Conservation (phyloP, 2,113 vertebrate species). For the Amblyornis subalaris region DNA sequence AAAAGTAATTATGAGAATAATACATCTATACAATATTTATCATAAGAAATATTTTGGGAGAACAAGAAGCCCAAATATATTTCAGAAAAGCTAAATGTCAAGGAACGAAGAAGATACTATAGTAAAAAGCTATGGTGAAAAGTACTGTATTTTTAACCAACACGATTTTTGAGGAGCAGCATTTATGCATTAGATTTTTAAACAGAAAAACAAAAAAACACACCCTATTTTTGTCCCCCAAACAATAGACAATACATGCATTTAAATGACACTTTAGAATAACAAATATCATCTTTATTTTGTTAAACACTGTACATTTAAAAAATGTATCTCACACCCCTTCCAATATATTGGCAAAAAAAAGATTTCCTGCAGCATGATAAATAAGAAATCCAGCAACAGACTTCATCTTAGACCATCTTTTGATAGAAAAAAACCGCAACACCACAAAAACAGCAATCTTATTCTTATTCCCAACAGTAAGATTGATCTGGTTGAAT, state of each 20-base stretch:
- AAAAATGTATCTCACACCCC: constrained; percentile 60
- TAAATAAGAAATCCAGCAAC: constrained; percentile 27
- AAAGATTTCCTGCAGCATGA: constrained; percentile 44
- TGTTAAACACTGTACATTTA: constrained; percentile 64
- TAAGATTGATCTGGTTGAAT: background rate
- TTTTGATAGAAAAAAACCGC: background rate
- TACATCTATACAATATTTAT: constrained; percentile 8
- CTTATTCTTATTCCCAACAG: background rate
- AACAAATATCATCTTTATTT: constrained; percentile 74
- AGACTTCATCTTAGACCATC: constrained; percentile 20
- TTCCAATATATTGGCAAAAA: constrained; percentile 50
- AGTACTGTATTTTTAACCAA: constrained; percentile 74
- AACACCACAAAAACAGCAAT: background rate
- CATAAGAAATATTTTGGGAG: constrained; percentile 20
- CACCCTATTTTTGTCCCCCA: constrained; percentile 51
- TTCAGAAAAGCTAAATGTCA: constrained; percentile 63
- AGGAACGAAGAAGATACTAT: constrained; percentile 63
- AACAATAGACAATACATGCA: constrained; percentile 74
- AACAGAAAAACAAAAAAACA: constrained; percentile 54
- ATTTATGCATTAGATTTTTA: constrained; percentile 66
- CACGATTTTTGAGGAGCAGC: constrained; percentile 57
- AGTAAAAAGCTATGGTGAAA: constrained; percentile 69
- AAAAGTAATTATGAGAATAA: constrained; percentile 4
- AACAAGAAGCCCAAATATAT: constrained; percentile 39
- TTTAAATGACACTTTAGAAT: constrained; percentile 74